Evolutionary conservation across 2,113 vertebrate species (phyloP).

Genomic region (Leptobrachium ailaonicum): DNA sequence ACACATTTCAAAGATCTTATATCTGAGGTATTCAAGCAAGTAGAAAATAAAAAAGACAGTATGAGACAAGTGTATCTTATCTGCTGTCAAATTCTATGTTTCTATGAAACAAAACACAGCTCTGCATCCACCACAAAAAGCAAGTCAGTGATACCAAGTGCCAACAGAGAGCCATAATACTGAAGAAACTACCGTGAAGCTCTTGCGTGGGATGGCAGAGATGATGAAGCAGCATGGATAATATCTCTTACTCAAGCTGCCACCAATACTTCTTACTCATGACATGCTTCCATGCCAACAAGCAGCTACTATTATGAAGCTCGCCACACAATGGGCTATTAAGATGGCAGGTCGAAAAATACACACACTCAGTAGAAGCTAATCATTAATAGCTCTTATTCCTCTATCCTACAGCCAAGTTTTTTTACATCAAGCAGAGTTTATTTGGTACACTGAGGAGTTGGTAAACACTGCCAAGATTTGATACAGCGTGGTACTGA

Average conservation of each 20-base stretch:
- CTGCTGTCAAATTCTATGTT: neutral
- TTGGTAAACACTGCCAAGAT: constrained; percentile 14
- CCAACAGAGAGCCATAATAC: constrained; percentile 15
- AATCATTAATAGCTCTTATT: constrained; percentile 31
- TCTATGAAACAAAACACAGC: neutral
- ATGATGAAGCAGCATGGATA: constrained; percentile 9
- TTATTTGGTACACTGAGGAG: constrained; percentile 15
- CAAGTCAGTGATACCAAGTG: neutral
- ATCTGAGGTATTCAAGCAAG: too few species aligned
- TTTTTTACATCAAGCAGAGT: constrained; percentile 14
- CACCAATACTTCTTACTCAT: neutral
- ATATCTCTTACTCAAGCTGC: constrained; percentile 21
- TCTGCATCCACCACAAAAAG: neutral
- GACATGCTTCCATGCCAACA: constrained; percentile 11
- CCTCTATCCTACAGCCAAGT: neutral
- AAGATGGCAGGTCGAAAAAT: constrained; percentile 22
- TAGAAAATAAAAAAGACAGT: neutral
- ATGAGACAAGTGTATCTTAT: neutral
- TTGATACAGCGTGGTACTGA: neutral
- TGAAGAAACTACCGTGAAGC: neutral
- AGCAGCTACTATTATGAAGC: neutral
- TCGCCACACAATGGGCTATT: constrained; percentile 11
- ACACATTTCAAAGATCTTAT: too few species aligned
- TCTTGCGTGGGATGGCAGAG: neutral
- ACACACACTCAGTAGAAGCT: constrained; percentile 19